Evolutionary conservation across 1,140 invertebrate species (phyloP), one percentile per base, ranked within the genome.

Genomic region (Drosophila pruinosa): DNA sequence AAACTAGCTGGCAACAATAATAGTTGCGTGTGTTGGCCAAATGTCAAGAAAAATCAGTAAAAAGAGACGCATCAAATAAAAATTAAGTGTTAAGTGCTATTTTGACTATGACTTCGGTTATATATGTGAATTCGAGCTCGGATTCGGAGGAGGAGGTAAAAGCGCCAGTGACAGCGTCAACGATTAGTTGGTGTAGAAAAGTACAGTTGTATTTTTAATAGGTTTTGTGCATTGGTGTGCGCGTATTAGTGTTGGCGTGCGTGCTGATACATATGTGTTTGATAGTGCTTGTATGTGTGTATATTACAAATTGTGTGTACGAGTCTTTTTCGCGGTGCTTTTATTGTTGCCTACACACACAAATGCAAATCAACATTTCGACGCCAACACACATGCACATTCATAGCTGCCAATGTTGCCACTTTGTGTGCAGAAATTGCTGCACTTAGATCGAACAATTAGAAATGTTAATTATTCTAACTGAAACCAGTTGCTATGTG

Each of bases 191-290:
- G 31, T 82, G 78, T 88, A 31, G 38, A 76, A 89, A 82, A 88
- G 78, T 89, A 89, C 82, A 88, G 83, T 89, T 89, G 73, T 80
- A 80, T 78, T 71, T 86, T 68, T 68, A 85, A 74, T 80, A 68
- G 68, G 56, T 73, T 80, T 59, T 63, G 34, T 76, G 38, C 45
- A 50, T 70, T 39, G 47, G 67, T 72, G 48, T 88, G 57, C 39
- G 57, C 12, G 43, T 63, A 62, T 69, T 47, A 19, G 58, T 54
- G 52, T 74, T 39, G 26, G 24, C 48, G 41, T 61, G 56, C 28
- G 34, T 61, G 24, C 6, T 39, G 34, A 38, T 45, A 38, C n/a
- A 31, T 12, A n/a, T 24, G 28, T 50, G 24, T 39, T 10, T 26
- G 39, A 34, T 22, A 4, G 24, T 58, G 52, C 26, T 45, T 48